Evolutionary conservation across 2,888 invertebrate species (phyloP).

Genomic region (Balanococcus diminutus): DNA sequence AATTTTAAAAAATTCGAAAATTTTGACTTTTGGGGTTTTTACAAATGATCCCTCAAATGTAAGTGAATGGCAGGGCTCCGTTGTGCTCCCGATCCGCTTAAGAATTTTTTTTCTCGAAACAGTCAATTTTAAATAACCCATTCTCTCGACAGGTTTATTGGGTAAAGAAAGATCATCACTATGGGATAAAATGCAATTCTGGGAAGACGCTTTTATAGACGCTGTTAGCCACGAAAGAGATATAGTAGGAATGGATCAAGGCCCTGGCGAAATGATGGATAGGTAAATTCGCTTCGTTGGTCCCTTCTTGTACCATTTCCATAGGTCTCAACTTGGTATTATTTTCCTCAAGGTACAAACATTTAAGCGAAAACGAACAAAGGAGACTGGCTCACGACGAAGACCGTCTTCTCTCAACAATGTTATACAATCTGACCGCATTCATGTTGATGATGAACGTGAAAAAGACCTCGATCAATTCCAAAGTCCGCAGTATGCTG

Average conservation of each 20-base stretch:
- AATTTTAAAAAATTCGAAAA: too few species aligned
- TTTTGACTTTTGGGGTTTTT: too few species aligned
- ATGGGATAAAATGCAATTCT: conserved; percentile 99
- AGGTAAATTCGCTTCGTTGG: conserved; percentile 64
- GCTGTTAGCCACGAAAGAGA: conserved; percentile 97
- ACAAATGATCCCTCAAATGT: too few species aligned
- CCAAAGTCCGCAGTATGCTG: conserved; percentile 87
- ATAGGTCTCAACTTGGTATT: not conserved
- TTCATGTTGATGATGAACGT: conserved; percentile 93
- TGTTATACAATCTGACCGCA: conserved; percentile 94
- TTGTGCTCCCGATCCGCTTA: too few species aligned
- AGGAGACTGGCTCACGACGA: conserved; percentile 98
- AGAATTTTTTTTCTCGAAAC: too few species aligned
- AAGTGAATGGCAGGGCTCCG: too few species aligned
- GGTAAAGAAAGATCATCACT: conserved; percentile 82
- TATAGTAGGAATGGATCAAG: conserved; percentile 99
- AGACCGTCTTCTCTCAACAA: conserved; percentile 90
- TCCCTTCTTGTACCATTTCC: not conserved
- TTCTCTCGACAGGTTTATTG: conserved; percentile 62
- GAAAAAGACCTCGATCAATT: conserved; percentile 79
- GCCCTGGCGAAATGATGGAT: conserved; percentile 98
- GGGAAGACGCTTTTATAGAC: conserved; percentile 99
- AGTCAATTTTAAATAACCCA: not conserved
- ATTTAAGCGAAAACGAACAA: conserved; percentile 87
- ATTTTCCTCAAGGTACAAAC: conserved; percentile 73